Percentiles rank a stretch among this genome's conserved stretches.
Evolutionary conservation across 1,140 invertebrate species (phyloP).

Genomic region (Rhysida immarginata): DNA sequence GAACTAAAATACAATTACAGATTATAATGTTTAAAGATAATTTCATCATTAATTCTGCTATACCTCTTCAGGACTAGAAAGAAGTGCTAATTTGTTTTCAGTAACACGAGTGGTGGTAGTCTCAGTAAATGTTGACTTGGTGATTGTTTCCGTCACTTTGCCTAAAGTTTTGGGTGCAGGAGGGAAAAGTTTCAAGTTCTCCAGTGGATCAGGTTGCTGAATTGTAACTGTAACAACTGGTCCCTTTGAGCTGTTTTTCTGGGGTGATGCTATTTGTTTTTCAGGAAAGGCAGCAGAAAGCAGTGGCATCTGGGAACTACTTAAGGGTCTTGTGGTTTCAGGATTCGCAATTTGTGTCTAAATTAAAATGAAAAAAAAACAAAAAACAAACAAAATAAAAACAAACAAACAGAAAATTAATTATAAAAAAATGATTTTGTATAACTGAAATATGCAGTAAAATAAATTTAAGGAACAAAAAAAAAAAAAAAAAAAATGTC

Average conservation of each 20-base stretch:
- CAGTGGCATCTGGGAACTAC: slow-evolving; percentile 23
- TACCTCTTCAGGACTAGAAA: slow-evolving; percentile 75
- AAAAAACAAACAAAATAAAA: too few species aligned
- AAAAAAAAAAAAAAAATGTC: too few species aligned
- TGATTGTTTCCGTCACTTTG: slow-evolving; percentile 67
- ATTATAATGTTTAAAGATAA: too few species aligned
- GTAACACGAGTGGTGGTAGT: slow-evolving; percentile 82
- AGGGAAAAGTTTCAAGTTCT: slow-evolving; percentile 43
- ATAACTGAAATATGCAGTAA: too few species aligned
- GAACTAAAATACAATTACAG: too few species aligned
- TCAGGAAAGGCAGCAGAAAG: slow-evolving; percentile 3
- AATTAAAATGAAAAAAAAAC: too few species aligned
- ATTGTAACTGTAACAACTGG: slow-evolving; percentile 27
- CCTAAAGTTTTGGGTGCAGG: slow-evolving; percentile 65
- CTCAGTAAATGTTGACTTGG: slow-evolving; percentile 84
- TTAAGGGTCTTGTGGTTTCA: too few species aligned
- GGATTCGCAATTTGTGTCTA: too few species aligned
- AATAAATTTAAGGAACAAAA: too few species aligned
- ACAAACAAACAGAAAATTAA: too few species aligned
- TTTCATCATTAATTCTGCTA: slow-evolving; percentile 16
- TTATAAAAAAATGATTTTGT: too few species aligned
- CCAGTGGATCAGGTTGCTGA: slow-evolving; percentile 15
- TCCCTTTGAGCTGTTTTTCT: slow-evolving; percentile 34
- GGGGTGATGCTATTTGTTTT: not conserved
- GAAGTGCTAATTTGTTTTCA: slow-evolving; percentile 61